phyloP scores from a whole-genome alignment of 2,797 vertebrate genomes.

The Miichthys miiuy region DNA sequence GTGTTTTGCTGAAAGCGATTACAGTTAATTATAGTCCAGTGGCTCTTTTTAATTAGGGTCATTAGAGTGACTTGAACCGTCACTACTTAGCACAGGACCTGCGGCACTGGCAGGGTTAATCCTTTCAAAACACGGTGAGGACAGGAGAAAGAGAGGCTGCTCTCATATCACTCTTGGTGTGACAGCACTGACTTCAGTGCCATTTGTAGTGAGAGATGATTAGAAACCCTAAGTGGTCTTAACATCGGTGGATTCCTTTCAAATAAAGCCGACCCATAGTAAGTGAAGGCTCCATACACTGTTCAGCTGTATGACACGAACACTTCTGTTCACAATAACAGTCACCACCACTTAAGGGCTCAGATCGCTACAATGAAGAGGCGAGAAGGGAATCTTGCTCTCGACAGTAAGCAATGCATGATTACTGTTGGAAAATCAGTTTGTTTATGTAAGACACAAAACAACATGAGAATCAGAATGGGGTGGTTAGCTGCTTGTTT shows the following conservation, averaged over 20 bases:
- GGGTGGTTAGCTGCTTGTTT: constrained; percentile 63
- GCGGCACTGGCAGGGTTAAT: constrained; percentile 27
- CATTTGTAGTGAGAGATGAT: constrained; percentile 41
- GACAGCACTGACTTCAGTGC: constrained; percentile 23
- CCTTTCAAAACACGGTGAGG: constrained; percentile 30
- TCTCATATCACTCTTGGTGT: neutral
- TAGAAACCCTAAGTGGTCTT: constrained; percentile 32
- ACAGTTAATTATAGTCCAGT: constrained; percentile 3
- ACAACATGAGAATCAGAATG: constrained; percentile 35
- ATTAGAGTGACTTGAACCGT: constrained; percentile 27
- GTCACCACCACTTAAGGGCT: constrained; percentile 28
- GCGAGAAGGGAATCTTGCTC: constrained; percentile 1
- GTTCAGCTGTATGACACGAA: neutral
- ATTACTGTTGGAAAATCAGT: neutral
- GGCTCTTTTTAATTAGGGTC: constrained; percentile 40
- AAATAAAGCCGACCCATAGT: constrained; percentile 26
- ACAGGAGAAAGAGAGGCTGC: neutral
- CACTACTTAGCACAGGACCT: constrained; percentile 19
- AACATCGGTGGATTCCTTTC: constrained; percentile 21
- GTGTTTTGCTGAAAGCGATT: neutral
- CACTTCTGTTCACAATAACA: constrained; percentile 18
- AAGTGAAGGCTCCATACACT: neutral
- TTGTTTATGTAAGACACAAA: constrained; percentile 29
- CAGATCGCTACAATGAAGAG: constrained; percentile 6
- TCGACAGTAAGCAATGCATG: constrained; percentile 2